These are phyloP conservation scores for Acestrorhynchus altus DNA, from an alignment of 2,797 vertebrate species.

Conservation along the genomic window DNA sequence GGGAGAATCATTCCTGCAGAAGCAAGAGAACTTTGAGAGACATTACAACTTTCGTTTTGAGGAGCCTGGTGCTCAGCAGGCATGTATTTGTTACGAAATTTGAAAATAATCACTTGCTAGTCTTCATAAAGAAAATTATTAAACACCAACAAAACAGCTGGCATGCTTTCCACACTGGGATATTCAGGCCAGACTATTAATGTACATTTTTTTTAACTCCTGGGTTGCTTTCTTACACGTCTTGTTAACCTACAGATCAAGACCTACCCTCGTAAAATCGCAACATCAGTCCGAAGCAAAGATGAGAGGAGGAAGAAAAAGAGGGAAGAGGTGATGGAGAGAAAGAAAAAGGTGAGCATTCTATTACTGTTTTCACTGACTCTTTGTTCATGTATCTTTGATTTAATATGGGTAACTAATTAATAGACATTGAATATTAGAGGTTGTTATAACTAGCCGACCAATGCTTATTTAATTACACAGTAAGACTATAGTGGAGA, in stretches of 20 bases:
- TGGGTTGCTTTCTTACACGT: neutral
- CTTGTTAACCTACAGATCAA: constrained; percentile 72
- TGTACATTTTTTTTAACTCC: neutral
- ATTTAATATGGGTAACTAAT: too few relatives aligned
- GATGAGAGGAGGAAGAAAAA: constrained; percentile 86
- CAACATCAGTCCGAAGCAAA: constrained; percentile 86
- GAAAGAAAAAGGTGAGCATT: constrained; percentile 82
- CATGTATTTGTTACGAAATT: neutral
- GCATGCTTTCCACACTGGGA: too few relatives aligned
- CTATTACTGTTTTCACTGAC: fast-evolving
- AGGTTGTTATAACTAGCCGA: neutral
- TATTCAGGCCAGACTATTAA: too few relatives aligned
- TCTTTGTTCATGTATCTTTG: too few relatives aligned
- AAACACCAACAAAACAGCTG: too few relatives aligned
- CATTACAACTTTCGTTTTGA: constrained; percentile 93
- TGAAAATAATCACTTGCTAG: too few relatives aligned
- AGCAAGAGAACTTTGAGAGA: constrained; percentile 89
- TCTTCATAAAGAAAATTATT: too few relatives aligned
- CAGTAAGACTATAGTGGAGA: neutral
- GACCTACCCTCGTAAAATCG: constrained; percentile 86
- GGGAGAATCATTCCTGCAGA: constrained; percentile 85
- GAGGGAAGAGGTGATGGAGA: constrained; percentile 82
- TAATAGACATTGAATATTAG: neutral
- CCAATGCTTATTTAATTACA: neutral
- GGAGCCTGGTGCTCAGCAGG: constrained; percentile 78